Percentiles rank a stretch among this genome's conserved stretches.
phyloP scores from a whole-genome alignment of 2,888 invertebrate species.

The Phengaris arion region DNA sequence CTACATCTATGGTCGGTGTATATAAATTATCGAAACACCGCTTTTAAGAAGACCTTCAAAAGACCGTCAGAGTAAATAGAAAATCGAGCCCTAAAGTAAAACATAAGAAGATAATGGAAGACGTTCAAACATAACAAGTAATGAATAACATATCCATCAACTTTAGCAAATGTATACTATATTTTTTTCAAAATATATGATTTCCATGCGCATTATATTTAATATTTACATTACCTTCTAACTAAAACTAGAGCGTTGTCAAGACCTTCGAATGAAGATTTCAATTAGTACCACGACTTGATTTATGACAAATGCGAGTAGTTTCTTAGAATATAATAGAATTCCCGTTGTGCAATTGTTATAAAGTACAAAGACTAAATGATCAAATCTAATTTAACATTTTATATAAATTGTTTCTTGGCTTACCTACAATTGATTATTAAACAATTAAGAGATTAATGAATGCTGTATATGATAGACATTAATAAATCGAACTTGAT shows the following conservation, averaged over 20 bases:
- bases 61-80: constrained; percentile 4
- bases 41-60: background rate
- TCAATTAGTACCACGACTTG: constrained; percentile 46
- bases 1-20: too few relatives aligned
- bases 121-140: constrained; percentile 56
- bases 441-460: background rate
- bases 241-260: constrained; percentile 58
- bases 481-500: background rate
- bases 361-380: constrained; percentile 36
- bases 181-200: constrained; percentile 44
- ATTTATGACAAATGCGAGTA: constrained; percentile 16
- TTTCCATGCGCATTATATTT: constrained; percentile 67
- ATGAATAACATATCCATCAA: constrained; percentile 33
- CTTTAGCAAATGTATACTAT: constrained; percentile 29
- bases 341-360: constrained; percentile 38
- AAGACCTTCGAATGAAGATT: constrained; percentile 51
- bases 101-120: constrained; percentile 55
- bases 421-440: constrained; percentile 9
- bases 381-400: constrained; percentile 28
- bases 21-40: background rate
- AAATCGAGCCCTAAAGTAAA: constrained; percentile 24
- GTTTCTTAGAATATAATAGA: constrained; percentile 35
- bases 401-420: constrained; percentile 20
- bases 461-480: background rate
- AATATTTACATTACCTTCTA: constrained; percentile 65